These are phyloP conservation scores for Trypoxylus dichotomus DNA, from an alignment of 1,140 invertebrate genomes.

Conservation along the genomic window DNA sequence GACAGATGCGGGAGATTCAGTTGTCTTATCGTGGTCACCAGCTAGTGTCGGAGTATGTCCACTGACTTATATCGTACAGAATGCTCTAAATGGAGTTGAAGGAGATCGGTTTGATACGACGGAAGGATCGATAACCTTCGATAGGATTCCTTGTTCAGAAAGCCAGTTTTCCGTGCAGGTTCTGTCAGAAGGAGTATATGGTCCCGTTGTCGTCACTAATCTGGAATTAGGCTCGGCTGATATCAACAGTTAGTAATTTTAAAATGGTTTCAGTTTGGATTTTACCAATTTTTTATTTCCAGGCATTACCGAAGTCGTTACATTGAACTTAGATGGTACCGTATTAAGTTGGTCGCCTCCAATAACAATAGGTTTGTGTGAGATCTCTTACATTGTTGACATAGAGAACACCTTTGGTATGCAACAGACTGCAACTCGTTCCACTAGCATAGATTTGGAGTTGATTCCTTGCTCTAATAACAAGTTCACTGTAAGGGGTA, in stretches of 20 bases:
- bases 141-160: neutral
- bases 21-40: neutral
- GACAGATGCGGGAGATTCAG: neutral
- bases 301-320: neutral
- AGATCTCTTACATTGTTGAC: neutral
- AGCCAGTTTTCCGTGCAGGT: neutral
- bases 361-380: neutral
- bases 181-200: neutral
- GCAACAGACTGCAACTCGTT: neutral
- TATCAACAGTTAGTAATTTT: neutral
- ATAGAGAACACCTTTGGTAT: neutral
- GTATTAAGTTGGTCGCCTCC: neutral
- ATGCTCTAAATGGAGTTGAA: neutral
- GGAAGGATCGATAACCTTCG: neutral
- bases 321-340: neutral
- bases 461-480: neutral
- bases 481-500: neutral
- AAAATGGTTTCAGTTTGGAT: too few species aligned
- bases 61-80: neutral
- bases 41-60: neutral
- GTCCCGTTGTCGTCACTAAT: neutral
- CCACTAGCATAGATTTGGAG: neutral
- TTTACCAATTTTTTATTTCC: neutral
- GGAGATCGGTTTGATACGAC: neutral
- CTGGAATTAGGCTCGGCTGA: neutral